These are phyloP conservation scores for Mayetiola destructor DNA, from an alignment of 2,888 invertebrate species.

Conservation along the genomic window DNA sequence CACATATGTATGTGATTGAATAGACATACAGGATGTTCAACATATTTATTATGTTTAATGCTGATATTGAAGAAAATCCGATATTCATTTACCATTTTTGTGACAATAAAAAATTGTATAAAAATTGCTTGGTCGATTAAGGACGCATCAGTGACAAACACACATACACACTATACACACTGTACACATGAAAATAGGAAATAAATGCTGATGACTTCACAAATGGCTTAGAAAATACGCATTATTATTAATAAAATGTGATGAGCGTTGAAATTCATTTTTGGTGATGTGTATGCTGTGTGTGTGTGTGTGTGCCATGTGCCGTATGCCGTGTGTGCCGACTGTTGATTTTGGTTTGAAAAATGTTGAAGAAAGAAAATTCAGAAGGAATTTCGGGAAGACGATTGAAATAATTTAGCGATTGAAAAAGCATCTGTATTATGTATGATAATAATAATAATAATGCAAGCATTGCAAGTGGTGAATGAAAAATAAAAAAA, in stretches of 20 bases:
- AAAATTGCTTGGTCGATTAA: slow-evolving; percentile 10
- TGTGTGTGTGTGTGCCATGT: neutral
- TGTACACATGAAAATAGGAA: slow-evolving; percentile 7
- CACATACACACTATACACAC: no score
- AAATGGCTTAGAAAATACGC: slow-evolving; percentile 13
- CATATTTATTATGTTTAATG: slow-evolving; percentile 12
- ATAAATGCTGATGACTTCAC: slow-evolving; percentile 13
- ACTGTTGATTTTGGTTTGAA: no score
- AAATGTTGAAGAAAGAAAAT: no score
- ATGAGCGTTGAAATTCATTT: no score
- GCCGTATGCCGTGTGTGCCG: no score
- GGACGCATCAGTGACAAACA: slow-evolving; percentile 10
- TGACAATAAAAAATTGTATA: slow-evolving; percentile 13
- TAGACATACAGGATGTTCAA: neutral
- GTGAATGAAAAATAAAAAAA: neutral
- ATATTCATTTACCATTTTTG: slow-evolving; percentile 12
- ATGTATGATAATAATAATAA: no score
- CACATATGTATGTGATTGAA: no score
- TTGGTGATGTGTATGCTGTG: no score
- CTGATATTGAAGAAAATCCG: slow-evolving; percentile 11
- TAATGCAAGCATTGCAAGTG: neutral
- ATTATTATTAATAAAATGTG: slow-evolving; percentile 11
- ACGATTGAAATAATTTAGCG: no score
- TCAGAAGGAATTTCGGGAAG: no score
- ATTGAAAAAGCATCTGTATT: neutral